Evolutionary conservation across 1,140 invertebrate genomes (phyloP).

Genomic region (Oncopodura yosiiana): DNA sequence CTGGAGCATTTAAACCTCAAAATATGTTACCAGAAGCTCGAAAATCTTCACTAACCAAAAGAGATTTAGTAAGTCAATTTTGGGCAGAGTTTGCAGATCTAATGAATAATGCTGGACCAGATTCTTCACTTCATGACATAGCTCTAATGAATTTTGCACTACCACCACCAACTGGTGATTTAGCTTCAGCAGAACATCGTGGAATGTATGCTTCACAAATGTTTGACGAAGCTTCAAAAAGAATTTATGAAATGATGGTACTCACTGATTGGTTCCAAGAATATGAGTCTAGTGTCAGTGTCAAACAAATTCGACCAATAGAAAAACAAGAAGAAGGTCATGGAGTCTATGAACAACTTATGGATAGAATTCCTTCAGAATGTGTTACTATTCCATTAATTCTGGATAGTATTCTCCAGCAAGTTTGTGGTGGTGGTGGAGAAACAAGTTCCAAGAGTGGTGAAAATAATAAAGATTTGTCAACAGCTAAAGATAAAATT

Average conservation of each 20-base stretch:
- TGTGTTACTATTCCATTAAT: slow-evolving; percentile 19
- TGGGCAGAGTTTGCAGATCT: slow-evolving; percentile 13
- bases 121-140: slow-evolving; percentile 19
- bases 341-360: slow-evolving; percentile 7
- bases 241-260: slow-evolving; percentile 25
- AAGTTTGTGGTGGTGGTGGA: slow-evolving; percentile 4
- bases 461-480: neutral
- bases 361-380: slow-evolving; percentile 17
- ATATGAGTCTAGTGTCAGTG: slow-evolving; percentile 1
- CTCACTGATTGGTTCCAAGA: slow-evolving; percentile 14
- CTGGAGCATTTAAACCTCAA: too few relatives aligned
- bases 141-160: slow-evolving; percentile 14
- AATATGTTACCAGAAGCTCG: too few relatives aligned
- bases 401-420: slow-evolving; percentile 16
- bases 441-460: neutral
- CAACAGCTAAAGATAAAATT: too few relatives aligned
- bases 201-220: slow-evolving; percentile 7
- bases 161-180: neutral
- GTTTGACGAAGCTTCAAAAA: slow-evolving; percentile 18
- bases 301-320: slow-evolving; percentile 5
- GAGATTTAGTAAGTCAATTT: slow-evolving; percentile 6
- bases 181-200: slow-evolving; percentile 6
- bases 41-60: neutral
- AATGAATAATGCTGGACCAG: slow-evolving; percentile 6
- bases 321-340: neutral